These are phyloP conservation scores for Masnerella sp. DNA, from an alignment of 2,888 invertebrate species.

Conservation along the genomic window DNA sequence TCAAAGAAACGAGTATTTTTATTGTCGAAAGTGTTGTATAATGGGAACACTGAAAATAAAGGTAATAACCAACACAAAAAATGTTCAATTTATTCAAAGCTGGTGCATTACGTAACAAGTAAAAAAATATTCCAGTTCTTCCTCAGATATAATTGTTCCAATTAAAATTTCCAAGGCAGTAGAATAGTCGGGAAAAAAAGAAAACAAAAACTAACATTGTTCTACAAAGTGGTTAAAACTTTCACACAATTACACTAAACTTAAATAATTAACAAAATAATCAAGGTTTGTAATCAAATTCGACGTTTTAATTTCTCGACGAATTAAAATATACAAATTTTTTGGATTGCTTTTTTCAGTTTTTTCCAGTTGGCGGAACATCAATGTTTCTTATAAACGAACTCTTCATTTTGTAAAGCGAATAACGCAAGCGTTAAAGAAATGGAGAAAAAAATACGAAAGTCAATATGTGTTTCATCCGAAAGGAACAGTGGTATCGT, in stretches of 20 bases:
- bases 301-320: too few species aligned
- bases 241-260: too few species aligned
- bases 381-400: background rate
- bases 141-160: too few species aligned
- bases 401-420: background rate
- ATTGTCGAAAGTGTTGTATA: slow-evolving; percentile 22
- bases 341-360: background rate
- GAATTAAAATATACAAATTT: background rate
- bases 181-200: too few species aligned
- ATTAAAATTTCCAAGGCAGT: too few species aligned
- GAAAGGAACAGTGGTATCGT: slow-evolving; percentile 59
- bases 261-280: too few species aligned
- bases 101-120: background rate
- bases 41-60: too few species aligned
- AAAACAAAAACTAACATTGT: too few species aligned
- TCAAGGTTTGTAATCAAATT: too few species aligned
- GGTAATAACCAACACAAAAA: background rate
- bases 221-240: too few species aligned
- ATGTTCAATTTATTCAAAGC: background rate
- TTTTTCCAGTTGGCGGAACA: background rate
- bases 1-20: slow-evolving; percentile 6
- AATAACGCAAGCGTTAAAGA: background rate
- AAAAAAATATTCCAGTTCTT: background rate
- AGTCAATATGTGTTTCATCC: slow-evolving; percentile 53
- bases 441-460: slow-evolving; percentile 39